A percentile compares a stretch with the other conserved stretches of the same genome.
Conservation (phyloP, 2,797 vertebrate genomes). For the Amblyraja radiata region DNA sequence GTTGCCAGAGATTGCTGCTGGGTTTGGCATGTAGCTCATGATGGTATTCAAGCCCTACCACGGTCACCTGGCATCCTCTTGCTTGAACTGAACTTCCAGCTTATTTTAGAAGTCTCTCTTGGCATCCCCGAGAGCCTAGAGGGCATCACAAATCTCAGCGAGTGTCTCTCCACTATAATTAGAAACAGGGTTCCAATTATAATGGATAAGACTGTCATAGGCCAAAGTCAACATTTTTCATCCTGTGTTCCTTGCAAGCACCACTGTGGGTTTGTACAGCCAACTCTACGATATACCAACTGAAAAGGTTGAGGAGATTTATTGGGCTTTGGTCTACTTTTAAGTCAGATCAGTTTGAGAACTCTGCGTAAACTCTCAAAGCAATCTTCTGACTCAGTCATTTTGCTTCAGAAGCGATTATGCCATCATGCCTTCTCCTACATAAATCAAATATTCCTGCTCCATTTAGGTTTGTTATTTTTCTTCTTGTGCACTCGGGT, state of each 20-base stretch:
- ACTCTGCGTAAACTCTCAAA: not conserved
- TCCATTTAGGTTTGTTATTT: not conserved
- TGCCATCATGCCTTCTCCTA: not conserved
- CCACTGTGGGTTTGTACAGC: not conserved
- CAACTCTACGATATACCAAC: not conserved
- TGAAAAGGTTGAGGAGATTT: not conserved
- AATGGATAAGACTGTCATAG: not conserved
- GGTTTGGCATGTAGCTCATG: too few species aligned
- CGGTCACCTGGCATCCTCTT: too few species aligned
- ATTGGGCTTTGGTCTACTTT: not conserved
- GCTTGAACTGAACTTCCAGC: too few species aligned
- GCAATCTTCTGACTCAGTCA: not conserved
- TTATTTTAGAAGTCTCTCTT: too few species aligned
- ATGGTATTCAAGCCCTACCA: too few species aligned
- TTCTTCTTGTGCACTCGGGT: not conserved
- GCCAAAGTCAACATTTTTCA: not conserved
- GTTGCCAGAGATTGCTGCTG: too few species aligned
- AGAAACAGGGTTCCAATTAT: not conserved
- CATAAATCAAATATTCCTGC: not conserved
- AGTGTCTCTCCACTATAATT: not conserved
- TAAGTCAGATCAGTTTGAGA: not conserved
- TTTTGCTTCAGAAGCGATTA: not conserved
- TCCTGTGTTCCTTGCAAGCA: not conserved
- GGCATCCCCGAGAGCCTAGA: not conserved
- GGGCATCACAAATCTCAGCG: not conserved